A percentile compares a stretch with the other conserved stretches of the same genome.
Conservation (phyloP, 2,113 vertebrate species). For the Rattus norvegicus region GRCr8 NC_086026.1:21376501-21377000, state of each 20-base stretch:
- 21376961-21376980: conserved; percentile 67
- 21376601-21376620: conserved; percentile 69
- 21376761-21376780: conserved; percentile 63
- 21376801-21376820: conserved; percentile 56
- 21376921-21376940: conserved; percentile 68
- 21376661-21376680: conserved; percentile 49
- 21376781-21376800: conserved; percentile 75
- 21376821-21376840: conserved; percentile 76
- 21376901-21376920: not conserved
- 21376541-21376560: conserved; percentile 9
- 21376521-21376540: not conserved
- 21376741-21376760: not conserved
- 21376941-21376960: conserved; percentile 71
- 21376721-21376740: not conserved
- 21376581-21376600: conserved; percentile 80
- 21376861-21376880: conserved; percentile 60
- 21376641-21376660: conserved; percentile 31
- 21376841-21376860: conserved; percentile 79
- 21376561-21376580: not conserved
- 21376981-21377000: conserved; percentile 70
- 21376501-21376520: not conserved
- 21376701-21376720: not conserved
- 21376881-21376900: no score
- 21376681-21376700: conserved; percentile 35
- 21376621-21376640: conserved; percentile 73